Percentiles rank a stretch among this genome's conserved stretches.
These are phyloP conservation scores for Enteromius afrohamiltoni DNA, from an alignment of 2,797 vertebrate species.

Conservation along the genomic window DNA sequence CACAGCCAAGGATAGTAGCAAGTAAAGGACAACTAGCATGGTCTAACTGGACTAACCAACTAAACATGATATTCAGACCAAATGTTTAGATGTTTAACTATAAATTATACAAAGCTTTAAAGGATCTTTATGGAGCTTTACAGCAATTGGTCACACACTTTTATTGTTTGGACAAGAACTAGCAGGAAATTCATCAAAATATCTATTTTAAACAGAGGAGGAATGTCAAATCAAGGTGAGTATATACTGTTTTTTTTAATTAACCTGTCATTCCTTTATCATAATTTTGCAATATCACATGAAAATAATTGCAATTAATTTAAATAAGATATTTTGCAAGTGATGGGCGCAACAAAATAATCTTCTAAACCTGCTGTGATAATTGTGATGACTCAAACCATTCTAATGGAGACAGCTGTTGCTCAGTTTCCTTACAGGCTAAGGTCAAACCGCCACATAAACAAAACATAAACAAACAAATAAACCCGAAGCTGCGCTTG, in stretches of 20 bases:
- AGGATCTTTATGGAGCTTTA: neutral
- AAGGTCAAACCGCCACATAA: neutral
- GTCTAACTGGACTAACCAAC: neutral
- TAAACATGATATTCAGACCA: neutral
- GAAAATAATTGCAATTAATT: neutral
- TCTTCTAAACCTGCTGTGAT: neutral
- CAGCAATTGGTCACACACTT: neutral
- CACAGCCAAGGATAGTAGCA: neutral
- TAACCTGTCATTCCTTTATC: neutral
- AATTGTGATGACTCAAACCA: neutral
- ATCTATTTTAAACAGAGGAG: neutral
- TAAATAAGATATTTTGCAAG: neutral
- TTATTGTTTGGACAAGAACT: neutral
- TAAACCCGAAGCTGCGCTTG: conserved; percentile 58
- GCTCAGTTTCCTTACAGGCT: neutral
- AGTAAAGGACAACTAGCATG: neutral
- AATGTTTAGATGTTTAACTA: neutral
- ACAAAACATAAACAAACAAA: conserved; percentile 30
- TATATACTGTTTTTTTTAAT: neutral
- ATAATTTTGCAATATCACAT: neutral
- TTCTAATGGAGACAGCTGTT: conserved; percentile 1
- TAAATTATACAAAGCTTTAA: neutral
- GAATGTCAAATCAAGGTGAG: neutral
- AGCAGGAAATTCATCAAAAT: neutral
- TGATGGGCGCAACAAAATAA: neutral